These are phyloP conservation scores for Teleiodes luculella DNA, from an alignment of 2,888 invertebrate species.

Conservation along the genomic window DNA sequence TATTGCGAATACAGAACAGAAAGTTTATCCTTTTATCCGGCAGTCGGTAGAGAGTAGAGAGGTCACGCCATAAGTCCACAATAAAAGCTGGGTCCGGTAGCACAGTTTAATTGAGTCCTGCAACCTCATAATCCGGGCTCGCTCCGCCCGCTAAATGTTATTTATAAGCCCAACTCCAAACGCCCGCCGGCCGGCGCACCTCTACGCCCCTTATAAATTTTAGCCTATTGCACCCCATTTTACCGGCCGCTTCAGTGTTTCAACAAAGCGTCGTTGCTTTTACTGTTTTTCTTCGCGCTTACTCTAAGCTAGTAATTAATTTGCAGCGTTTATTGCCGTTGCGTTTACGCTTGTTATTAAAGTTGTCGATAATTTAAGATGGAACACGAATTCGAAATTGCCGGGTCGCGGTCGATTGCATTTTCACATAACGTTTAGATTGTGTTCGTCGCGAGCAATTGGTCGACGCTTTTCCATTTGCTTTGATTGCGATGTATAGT, in stretches of 20 bases:
- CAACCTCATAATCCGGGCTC: conserved; percentile 74
- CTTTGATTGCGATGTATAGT: conserved; percentile 58
- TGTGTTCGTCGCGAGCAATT: conserved; percentile 56
- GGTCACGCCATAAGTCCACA: conserved; percentile 73
- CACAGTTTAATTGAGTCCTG: conserved; percentile 76
- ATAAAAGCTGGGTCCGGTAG: conserved; percentile 73
- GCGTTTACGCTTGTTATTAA: conserved; percentile 70
- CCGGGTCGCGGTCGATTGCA: conserved; percentile 62
- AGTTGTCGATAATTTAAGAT: conserved; percentile 75
- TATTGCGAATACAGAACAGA: conserved; percentile 44
- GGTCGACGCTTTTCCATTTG: conserved; percentile 52
- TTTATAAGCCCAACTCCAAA: conserved; percentile 69
- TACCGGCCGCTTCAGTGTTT: conserved; percentile 35
- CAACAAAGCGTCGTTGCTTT: conserved; percentile 50
- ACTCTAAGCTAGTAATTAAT: conserved; percentile 63
- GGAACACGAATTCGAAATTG: conserved; percentile 71
- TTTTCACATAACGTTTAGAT: conserved; percentile 58
- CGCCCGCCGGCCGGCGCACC: conserved; percentile 29
- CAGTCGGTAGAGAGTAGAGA: conserved; percentile 70
- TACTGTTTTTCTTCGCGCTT: conserved; percentile 62
- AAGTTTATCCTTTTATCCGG: conserved; percentile 70
- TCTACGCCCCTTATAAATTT: conserved; percentile 53
- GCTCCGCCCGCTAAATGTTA: conserved; percentile 72
- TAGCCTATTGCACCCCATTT: conserved; percentile 54
- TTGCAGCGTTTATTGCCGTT: conserved; percentile 68